Evolutionary conservation across 2,888 invertebrate genomes (phyloP).

Genomic region (Caenorhabditis afra): DNA sequence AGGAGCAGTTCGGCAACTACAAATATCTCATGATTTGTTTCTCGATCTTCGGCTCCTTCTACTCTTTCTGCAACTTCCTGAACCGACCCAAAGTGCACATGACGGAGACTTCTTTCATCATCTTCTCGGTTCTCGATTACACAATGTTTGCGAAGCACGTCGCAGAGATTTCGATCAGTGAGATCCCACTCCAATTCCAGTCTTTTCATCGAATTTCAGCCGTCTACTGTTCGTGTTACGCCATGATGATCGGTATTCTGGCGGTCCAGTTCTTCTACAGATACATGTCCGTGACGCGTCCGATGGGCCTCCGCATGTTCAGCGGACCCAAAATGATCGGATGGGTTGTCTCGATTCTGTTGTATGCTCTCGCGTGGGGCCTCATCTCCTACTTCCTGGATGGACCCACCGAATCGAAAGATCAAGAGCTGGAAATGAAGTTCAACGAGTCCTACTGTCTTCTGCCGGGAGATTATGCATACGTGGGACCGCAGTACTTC

Average conservation of each 20-base stretch:
- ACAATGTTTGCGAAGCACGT: neutral
- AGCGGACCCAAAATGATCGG: conserved; percentile 1
- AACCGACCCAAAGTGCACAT: conserved; percentile 24
- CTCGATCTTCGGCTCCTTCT: conserved; percentile 32
- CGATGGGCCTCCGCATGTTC: conserved; percentile 11
- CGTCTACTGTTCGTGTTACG: conserved; percentile 50
- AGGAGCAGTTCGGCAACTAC: conserved; percentile 35
- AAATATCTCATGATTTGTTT: conserved; percentile 40
- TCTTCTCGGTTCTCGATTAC: conserved; percentile 16
- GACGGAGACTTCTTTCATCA: conserved; percentile 11
- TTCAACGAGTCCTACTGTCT: conserved; percentile 12
- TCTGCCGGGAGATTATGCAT: conserved; percentile 1
- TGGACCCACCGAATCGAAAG: conserved; percentile 20
- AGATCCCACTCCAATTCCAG: neutral
- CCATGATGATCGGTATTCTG: conserved; percentile 30
- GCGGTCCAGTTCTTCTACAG: conserved; percentile 49
- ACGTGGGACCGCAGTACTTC: conserved; percentile 35
- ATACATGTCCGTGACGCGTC: conserved; percentile 32
- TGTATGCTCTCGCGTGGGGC: conserved; percentile 16
- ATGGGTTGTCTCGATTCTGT: neutral
- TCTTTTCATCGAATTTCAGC: conserved; percentile 17
- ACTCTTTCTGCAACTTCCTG: conserved; percentile 22
- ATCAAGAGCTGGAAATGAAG: conserved; percentile 10
- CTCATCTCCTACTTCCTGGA: conserved; percentile 37
- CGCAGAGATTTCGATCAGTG: conserved; percentile 8